phyloP scores from a whole-genome alignment of 2,113 vertebrate genomes.

The Phyllopteryx taeniolatus region DNA sequence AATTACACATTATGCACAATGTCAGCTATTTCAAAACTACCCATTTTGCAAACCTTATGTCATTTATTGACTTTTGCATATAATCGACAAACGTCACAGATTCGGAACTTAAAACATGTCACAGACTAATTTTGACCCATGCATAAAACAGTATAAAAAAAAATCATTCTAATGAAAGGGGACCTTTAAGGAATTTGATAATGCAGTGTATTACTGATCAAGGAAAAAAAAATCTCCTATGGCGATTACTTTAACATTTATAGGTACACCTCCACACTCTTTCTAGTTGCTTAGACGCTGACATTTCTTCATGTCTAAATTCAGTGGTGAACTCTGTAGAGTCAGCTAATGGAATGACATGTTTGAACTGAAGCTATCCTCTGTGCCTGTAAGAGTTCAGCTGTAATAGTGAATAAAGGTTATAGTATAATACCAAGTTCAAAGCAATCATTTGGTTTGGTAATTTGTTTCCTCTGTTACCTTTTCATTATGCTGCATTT shows the following conservation, averaged over 20 bases:
- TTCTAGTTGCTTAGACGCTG: slow-evolving; percentile 17
- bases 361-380: slow-evolving; percentile 21
- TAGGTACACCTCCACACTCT: slow-evolving; percentile 33
- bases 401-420: slow-evolving; percentile 5
- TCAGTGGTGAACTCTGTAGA: slow-evolving; percentile 33
- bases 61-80: too few relatives aligned
- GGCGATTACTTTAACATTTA: slow-evolving; percentile 17
- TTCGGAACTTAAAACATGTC: too few relatives aligned
- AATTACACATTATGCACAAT: too few relatives aligned
- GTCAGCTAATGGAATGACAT: slow-evolving; percentile 28
- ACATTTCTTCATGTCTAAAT: slow-evolving; percentile 16
- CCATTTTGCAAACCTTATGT: too few relatives aligned
- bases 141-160: too few relatives aligned
- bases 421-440: background rate
- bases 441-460: background rate
- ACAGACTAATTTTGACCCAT: too few relatives aligned
- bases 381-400: slow-evolving; percentile 22
- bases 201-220: too few relatives aligned
- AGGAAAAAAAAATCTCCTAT: slow-evolving; percentile 12
- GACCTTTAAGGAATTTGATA: too few relatives aligned
- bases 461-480: background rate
- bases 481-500: background rate
- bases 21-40: too few relatives aligned
- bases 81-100: too few relatives aligned
- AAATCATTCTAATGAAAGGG: too few relatives aligned